These are phyloP conservation scores for Microctonus brassicae DNA, from an alignment of 2,888 invertebrate genomes.

Conservation along the genomic window DNA sequence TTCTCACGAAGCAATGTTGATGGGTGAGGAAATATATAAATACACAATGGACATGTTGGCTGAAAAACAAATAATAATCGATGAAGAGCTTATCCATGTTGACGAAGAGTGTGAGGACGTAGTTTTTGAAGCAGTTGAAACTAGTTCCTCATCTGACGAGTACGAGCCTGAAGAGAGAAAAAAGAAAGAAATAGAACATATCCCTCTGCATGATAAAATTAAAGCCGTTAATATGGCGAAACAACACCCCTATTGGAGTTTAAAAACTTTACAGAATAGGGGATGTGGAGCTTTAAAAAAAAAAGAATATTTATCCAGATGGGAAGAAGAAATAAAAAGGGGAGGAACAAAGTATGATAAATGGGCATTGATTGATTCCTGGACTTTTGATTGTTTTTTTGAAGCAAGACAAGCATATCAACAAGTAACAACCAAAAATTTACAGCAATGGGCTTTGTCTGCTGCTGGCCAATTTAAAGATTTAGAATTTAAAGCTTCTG, in stretches of 20 bases:
- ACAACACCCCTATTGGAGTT: slow-evolving; percentile 39
- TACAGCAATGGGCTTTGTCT: slow-evolving; percentile 45
- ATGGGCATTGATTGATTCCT: slow-evolving; percentile 39
- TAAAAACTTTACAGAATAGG: slow-evolving; percentile 38
- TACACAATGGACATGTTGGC: slow-evolving; percentile 25
- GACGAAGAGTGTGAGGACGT: slow-evolving; percentile 29
- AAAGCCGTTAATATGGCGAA: slow-evolving; percentile 32
- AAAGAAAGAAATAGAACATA: slow-evolving; percentile 2
- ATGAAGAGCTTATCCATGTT: slow-evolving; percentile 35
- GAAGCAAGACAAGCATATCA: slow-evolving; percentile 41
- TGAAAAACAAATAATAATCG: slow-evolving; percentile 34
- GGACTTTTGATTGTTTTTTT: slow-evolving; percentile 44
- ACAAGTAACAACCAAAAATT: slow-evolving; percentile 44
- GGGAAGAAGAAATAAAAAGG: slow-evolving; percentile 38
- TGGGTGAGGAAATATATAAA: too few species aligned
- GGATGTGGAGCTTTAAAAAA: slow-evolving; percentile 34
- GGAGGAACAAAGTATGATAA: slow-evolving; percentile 45
- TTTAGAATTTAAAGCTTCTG: slow-evolving; percentile 41
- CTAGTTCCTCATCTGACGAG: not conserved
- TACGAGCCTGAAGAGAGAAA: slow-evolving; percentile 38
- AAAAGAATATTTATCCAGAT: slow-evolving; percentile 38
- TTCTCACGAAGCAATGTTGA: slow-evolving; percentile 31
- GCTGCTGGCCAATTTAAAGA: slow-evolving; percentile 42
- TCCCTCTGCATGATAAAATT: slow-evolving; percentile 36
- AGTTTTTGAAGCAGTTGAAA: slow-evolving; percentile 24